Percentiles rank a stretch among this genome's conserved stretches.
These are phyloP conservation scores for Drosophila pachea DNA, from an alignment of 1,140 invertebrate species.

Conservation along the genomic window DNA sequence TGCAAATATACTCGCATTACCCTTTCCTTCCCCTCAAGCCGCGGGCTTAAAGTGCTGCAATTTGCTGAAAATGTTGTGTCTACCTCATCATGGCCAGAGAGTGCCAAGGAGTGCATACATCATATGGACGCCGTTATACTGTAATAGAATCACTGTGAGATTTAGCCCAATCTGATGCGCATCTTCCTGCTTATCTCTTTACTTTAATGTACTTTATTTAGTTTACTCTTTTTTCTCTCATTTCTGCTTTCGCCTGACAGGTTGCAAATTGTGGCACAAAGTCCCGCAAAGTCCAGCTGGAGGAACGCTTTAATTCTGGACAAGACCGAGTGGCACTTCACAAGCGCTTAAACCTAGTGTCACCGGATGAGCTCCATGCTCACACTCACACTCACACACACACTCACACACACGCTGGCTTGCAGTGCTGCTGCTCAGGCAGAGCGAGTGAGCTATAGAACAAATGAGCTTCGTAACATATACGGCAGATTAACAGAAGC, in stretches of 20 bases:
- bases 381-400: conserved; percentile 30
- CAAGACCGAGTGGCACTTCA: conserved; percentile 43
- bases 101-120: too few relatives aligned
- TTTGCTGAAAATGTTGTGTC: too few relatives aligned
- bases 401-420: conserved; percentile 12
- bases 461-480: conserved; percentile 56
- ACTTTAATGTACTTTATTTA: background rate
- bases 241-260: background rate
- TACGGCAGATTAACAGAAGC: conserved; percentile 59
- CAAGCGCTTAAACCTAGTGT: conserved; percentile 54
- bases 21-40: too few relatives aligned
- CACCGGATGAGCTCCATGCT: conserved; percentile 41
- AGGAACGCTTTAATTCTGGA: conserved; percentile 23
- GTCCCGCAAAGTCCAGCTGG: conserved; percentile 28
- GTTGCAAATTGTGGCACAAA: conserved; percentile 2
- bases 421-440: background rate
- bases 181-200: too few relatives aligned
- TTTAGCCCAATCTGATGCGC: too few relatives aligned
- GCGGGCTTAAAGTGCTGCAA: too few relatives aligned
- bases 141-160: too few relatives aligned
- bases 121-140: too few relatives aligned
- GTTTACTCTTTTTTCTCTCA: background rate
- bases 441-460: conserved; percentile 1
- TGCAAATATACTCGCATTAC: too few relatives aligned
- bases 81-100: too few relatives aligned